These are phyloP conservation scores for Brienomyrus longianalis DNA, from an alignment of 2,113 vertebrate species.

Conservation along the genomic window DNA sequence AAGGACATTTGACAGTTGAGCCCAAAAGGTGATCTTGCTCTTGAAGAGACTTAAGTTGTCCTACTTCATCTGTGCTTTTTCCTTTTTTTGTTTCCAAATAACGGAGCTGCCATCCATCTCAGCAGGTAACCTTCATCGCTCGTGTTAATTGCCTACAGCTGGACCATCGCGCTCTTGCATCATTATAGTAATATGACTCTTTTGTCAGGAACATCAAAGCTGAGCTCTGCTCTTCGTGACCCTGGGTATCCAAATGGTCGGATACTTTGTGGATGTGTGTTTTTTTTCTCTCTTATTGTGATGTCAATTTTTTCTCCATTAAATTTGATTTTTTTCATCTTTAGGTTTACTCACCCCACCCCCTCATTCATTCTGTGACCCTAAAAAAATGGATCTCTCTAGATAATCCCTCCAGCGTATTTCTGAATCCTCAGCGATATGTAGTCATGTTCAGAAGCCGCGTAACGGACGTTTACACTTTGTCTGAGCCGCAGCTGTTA, in stretches of 20 bases:
- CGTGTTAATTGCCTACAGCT: not conserved
- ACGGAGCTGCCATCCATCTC: not conserved
- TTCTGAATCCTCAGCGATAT: not conserved
- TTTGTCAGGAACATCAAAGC: not conserved
- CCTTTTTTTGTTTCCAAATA: not conserved
- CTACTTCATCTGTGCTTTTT: not conserved
- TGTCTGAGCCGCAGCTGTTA: not conserved
- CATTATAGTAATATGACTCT: not conserved
- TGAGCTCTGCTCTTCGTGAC: not conserved
- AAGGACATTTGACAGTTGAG: not conserved
- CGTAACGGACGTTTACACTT: not conserved
- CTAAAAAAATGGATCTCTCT: not conserved
- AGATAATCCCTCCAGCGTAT: not conserved
- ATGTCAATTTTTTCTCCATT: not conserved
- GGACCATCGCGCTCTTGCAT: not conserved
- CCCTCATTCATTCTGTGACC: not conserved
- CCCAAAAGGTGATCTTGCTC: not conserved
- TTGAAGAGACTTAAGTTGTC: not conserved
- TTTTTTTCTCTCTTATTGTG: not conserved
- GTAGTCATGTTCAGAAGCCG: not conserved
- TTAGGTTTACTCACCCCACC: not conserved
- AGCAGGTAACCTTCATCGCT: not conserved
- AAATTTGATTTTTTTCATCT: not conserved
- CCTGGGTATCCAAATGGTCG: not conserved
- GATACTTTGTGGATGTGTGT: not conserved